These are phyloP conservation scores for Odiellus spinosus DNA, from an alignment of 2,888 invertebrate species.

Conservation along the genomic window DNA sequence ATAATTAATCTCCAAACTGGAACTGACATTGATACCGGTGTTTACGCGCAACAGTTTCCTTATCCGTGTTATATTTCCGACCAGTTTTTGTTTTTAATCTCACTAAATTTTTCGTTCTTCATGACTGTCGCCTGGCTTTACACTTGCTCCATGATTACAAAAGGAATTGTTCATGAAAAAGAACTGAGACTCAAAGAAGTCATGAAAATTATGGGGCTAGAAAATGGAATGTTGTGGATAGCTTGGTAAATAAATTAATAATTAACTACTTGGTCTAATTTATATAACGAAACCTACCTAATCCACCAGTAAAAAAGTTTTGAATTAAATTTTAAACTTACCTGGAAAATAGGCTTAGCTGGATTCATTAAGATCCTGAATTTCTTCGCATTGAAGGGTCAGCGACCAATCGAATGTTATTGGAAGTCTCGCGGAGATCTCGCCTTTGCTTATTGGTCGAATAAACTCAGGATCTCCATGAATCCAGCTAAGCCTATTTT, in stretches of 20 bases:
- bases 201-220: slow-evolving; percentile 42
- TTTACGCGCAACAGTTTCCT: slow-evolving; percentile 50
- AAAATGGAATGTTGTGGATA: slow-evolving; percentile 40
- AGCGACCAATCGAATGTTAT: too few species aligned
- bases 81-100: slow-evolving; percentile 40
- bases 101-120: slow-evolving; percentile 34
- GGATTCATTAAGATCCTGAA: too few species aligned
- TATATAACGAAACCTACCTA: too few species aligned
- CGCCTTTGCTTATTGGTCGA: too few species aligned
- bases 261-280: too few species aligned
- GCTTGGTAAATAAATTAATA: slow-evolving; percentile 32
- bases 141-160: slow-evolving; percentile 35
- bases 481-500: too few species aligned
- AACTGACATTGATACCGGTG: slow-evolving; percentile 31
- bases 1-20: slow-evolving; percentile 47
- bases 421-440: too few species aligned
- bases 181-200: slow-evolving; percentile 36
- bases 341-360: too few species aligned
- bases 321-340: too few species aligned
- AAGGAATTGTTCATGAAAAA: slow-evolving; percentile 37
- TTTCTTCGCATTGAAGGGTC: too few species aligned
- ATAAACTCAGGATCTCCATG: too few species aligned
- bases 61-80: slow-evolving; percentile 48
- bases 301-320: too few species aligned
- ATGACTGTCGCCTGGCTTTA: slow-evolving; percentile 37